Evolutionary conservation across 23 tunicate species (phyloP), one percentile per base, ranked within the genome.

Genomic region (Ascidia mentula): DNA sequence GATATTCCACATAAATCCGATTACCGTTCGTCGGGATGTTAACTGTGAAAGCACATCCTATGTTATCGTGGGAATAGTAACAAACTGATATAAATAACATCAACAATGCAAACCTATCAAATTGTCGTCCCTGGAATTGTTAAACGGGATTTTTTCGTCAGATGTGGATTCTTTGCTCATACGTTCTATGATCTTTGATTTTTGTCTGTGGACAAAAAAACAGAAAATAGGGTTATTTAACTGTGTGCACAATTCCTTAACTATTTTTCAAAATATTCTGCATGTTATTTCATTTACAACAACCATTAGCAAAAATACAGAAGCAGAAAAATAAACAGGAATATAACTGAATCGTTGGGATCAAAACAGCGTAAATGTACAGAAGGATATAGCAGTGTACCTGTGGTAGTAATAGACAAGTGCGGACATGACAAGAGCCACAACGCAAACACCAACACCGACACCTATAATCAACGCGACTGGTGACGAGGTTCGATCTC

Each of bases 1-100:
- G 85, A 38, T 87, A 87, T 15, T 87, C 91, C 26, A 87, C 86
- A 59, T 87, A 87, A 0, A 45, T 70, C 0, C 81, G 81, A 31
- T 37, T 37, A 31, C 65, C 38, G 65, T 20, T 53, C 15, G 81
- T 32, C 9, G 81, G 38, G 22, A 53, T 20, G 28, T 28, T 53
- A 26, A 53, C 65, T 53, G 13, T 53, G 12, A 42, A 9, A 42
- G 15, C 53, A 42, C 15, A 42, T 12, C 15, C 12, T n/a, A n/a
- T n/a, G n/a, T 9, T 9, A 42, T 42, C 15, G 15, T 42, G 15
- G 15, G 53, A 5, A 20, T 26, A 53, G 13, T 53, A 20, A 53
- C 65, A 53, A 53, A 53, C 22, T 42, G 24, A 20, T 53, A 5
- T 53, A 53, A 53, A 53, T 28, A 6, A 53, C 7, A 9, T 20